Base-by-base conservation (phyloP, 53 echinoderm and acorn worm genomes). In the Stichopus horrens region DNA sequence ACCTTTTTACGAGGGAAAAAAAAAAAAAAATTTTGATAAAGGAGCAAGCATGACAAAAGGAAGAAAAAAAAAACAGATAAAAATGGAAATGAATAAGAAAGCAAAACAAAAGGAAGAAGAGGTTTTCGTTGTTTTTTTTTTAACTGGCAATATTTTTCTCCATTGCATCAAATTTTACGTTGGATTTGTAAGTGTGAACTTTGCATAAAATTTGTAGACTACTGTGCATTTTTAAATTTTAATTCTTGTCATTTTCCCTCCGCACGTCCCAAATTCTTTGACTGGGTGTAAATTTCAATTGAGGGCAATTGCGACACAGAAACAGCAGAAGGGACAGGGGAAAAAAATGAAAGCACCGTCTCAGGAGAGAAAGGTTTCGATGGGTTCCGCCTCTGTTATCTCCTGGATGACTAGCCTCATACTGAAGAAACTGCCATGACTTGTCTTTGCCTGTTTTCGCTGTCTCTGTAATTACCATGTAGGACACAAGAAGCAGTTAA, bases 111-210 rank as follows among this genome's bases (percentile, higher is more conserved):
- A 71, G 4, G 71, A 71, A n/a, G 71, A 18, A 71, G 19, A 71
- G 71, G 37, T 37, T 37, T 37, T 37, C 37, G 37, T 37, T 37
- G 37, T 37, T 37, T 37, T 71, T 71, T 71, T 20, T 71, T 18
- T 71, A 18, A 16, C 6, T 71, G 71, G 18, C 71, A 71, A 71
- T 71, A 53, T 76, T 85, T 20, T 85, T 67, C 23, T 65, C 21
- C 10, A 85, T 85, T 65, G 63, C 58, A 85, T 85, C 85, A 85
- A 67, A 65, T 68, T 76, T 76, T 37, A 51, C 11, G 13, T 52
- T 23, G 20, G 57, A 65, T 60, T 58, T 85, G 57, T 85, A 85
- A 63, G 85, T 85, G 85, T 85, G 71, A 85, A 85, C 85, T 66
- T 21, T 85, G 85, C 85, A 85, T 63, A 85, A 85, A 20, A 58